Evolutionary conservation across 2,113 vertebrate genomes (phyloP).

Genomic region (rat (Rattus norvegicus)): GRCr8 NC_086020.1:127007501-127008000

Average conservation of each 20-base stretch:
- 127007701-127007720: not conserved
- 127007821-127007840: not conserved
- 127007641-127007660: not conserved
- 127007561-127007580: not conserved
- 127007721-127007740: not conserved
- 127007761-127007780: not conserved
- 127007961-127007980: too few species aligned
- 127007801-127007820: not conserved
- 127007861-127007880: not conserved
- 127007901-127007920: not conserved
- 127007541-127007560: not conserved
- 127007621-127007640: not conserved
- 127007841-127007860: not conserved
- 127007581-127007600: too few species aligned
- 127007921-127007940: too few species aligned
- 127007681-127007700: not conserved
- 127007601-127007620: not conserved
- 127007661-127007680: not conserved
- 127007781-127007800: not conserved
- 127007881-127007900: not conserved
- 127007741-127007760: not conserved
- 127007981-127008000: not conserved
- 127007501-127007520: conserved; percentile 54
- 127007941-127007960: too few species aligned
- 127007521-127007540: conserved; percentile 18